phyloP scores from a whole-genome alignment of 2,888 invertebrate species.

The Entomobrya multifasciata region DNA sequence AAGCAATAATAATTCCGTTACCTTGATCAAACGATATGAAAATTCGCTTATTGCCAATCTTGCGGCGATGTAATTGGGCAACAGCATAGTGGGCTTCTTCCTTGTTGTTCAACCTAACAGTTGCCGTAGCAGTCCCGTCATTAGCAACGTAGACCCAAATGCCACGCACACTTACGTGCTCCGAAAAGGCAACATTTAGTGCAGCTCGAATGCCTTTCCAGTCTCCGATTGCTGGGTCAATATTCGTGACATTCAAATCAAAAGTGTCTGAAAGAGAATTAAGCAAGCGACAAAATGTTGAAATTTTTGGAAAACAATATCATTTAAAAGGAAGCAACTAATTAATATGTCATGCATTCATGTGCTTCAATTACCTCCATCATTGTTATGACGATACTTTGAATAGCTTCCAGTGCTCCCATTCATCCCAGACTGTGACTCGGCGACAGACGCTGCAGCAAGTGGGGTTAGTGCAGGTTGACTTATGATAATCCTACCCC shows the following conservation, averaged over 20 bases:
- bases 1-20: background rate
- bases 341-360: background rate
- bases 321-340: too few species aligned
- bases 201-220: slow-evolving; percentile 68
- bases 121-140: slow-evolving; percentile 87
- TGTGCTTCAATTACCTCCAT: slow-evolving; percentile 43
- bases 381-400: slow-evolving; percentile 31
- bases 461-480: background rate
- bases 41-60: slow-evolving; percentile 90
- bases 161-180: slow-evolving; percentile 66
- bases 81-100: slow-evolving; percentile 87
- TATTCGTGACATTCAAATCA: slow-evolving; percentile 70
- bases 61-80: slow-evolving; percentile 90
- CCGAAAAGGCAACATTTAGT: slow-evolving; percentile 56
- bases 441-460: background rate
- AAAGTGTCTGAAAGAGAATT: slow-evolving; percentile 60
- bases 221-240: slow-evolving; percentile 68
- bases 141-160: slow-evolving; percentile 81
- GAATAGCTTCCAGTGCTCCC: slow-evolving; percentile 27
- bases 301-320: too few species aligned
- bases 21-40: slow-evolving; percentile 88
- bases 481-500: background rate
- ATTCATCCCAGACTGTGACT: slow-evolving; percentile 4
- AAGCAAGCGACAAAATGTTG: too few species aligned
- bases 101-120: slow-evolving; percentile 86